Conservation (phyloP, 2,113 vertebrate genomes). For the Corythoichthys intestinalis region DNA sequence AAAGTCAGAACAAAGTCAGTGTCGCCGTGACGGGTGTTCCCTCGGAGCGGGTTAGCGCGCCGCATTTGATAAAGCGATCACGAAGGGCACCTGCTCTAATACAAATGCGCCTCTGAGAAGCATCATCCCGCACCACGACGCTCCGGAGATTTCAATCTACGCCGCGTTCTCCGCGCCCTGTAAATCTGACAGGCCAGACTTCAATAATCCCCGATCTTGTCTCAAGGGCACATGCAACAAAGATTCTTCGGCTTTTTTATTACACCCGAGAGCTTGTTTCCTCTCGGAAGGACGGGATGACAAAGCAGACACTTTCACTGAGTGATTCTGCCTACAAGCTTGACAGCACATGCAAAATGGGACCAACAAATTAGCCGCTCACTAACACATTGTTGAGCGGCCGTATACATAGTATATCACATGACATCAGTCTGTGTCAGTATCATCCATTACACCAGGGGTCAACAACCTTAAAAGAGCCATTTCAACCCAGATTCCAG, state of each 20-base stretch:
- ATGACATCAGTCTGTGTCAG: neutral
- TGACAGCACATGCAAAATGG: neutral
- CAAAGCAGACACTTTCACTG: slow-evolving; percentile 2
- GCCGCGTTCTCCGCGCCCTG: slow-evolving; percentile 21
- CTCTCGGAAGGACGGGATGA: slow-evolving; percentile 26
- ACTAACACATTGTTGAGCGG: no score
- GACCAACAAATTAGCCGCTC: neutral
- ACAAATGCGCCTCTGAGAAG: slow-evolving; percentile 46
- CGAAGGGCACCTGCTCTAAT: slow-evolving; percentile 45
- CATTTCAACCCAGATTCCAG: no score
- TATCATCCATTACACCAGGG: no score
- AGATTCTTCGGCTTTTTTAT: slow-evolving; percentile 33
- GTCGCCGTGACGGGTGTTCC: slow-evolving; percentile 16
- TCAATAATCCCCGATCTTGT: slow-evolving; percentile 37
- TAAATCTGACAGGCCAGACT: slow-evolving; percentile 47
- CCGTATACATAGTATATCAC: neutral
- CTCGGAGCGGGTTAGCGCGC: slow-evolving; percentile 37
- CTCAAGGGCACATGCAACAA: slow-evolving; percentile 46
- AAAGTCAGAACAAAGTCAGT: slow-evolving; percentile 29
- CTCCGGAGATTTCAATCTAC: slow-evolving; percentile 41
- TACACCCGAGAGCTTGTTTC: slow-evolving; percentile 39
- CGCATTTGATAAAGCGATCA: slow-evolving; percentile 60
- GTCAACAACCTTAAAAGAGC: no score
- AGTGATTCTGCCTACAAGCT: neutral
- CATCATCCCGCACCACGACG: slow-evolving; percentile 31